Evolutionary conservation across 2,797 vertebrate genomes (phyloP).

Genomic region (Sarcophilus harrisii): DNA sequence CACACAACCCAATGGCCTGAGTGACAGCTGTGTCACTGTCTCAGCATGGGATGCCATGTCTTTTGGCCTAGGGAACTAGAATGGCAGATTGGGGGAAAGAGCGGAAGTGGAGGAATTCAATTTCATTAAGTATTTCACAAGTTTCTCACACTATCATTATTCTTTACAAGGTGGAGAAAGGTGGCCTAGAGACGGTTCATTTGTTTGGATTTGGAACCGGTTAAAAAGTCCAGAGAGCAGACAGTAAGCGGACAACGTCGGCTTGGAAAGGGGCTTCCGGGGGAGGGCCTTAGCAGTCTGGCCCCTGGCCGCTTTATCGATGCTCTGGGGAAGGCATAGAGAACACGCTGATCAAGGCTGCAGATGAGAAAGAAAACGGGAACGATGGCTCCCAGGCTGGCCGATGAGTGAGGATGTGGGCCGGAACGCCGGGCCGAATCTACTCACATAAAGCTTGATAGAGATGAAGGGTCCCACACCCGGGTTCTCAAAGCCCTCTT

Average conservation of each 20-base stretch:
- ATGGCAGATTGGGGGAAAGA: background rate
- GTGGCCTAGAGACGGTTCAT: background rate
- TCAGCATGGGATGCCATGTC: background rate
- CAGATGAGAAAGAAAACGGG: background rate
- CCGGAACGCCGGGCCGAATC: background rate
- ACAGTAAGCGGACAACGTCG: background rate
- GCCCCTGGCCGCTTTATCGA: background rate
- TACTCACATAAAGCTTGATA: background rate
- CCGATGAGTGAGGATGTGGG: background rate
- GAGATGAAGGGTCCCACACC: background rate
- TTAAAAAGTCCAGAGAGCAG: background rate
- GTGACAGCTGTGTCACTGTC: background rate
- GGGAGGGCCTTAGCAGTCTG: background rate
- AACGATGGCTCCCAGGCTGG: background rate
- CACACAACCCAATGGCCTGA: background rate
- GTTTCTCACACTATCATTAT: background rate
- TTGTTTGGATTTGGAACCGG: background rate
- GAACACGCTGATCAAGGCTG: background rate
- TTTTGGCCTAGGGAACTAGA: background rate
- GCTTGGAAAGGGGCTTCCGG: background rate
- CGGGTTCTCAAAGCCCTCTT: background rate
- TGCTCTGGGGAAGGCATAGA: background rate
- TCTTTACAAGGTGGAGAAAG: background rate
- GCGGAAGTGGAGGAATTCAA: background rate
- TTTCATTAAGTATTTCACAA: background rate